phyloP scores from a whole-genome alignment of 2,888 invertebrate species.

The Myathropa florea region DNA sequence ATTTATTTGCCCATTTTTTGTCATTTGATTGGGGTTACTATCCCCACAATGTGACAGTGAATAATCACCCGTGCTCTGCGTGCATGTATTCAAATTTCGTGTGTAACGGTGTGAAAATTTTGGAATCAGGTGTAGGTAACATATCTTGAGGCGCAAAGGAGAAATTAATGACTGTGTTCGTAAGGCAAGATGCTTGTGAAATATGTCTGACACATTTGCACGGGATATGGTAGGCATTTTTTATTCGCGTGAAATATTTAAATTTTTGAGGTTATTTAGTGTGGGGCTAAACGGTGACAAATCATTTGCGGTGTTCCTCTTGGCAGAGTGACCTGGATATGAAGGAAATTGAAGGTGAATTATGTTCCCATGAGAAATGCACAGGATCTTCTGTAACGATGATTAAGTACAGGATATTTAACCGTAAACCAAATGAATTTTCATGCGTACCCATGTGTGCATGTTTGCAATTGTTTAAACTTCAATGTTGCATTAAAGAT shows the following conservation, averaged over 20 bases:
- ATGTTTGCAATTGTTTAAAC: too few relatives aligned
- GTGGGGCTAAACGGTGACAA: slow-evolving; percentile 11
- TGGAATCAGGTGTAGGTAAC: not conserved
- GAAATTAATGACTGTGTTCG: slow-evolving; percentile 22
- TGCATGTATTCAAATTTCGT: slow-evolving; percentile 4
- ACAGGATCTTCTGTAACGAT: not conserved
- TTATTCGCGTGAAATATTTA: slow-evolving; percentile 1
- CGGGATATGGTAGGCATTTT: not conserved
- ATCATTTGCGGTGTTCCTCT: not conserved
- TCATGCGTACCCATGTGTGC: not conserved
- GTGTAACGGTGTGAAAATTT: not conserved
- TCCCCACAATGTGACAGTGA: not conserved
- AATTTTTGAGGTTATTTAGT: slow-evolving; percentile 10
- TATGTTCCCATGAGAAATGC: not conserved
- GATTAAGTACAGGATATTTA: not conserved
- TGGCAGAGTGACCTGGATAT: not conserved
- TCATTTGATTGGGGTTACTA: not conserved
- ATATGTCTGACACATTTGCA: slow-evolving; percentile 12
- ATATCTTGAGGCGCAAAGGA: not conserved
- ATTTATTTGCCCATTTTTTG: not conserved
- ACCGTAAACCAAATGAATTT: not conserved
- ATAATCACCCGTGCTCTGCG: not conserved
- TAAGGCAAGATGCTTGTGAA: not conserved
- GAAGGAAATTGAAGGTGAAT: not conserved
- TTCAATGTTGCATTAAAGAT: too few relatives aligned